Base-by-base conservation (phyloP, 2,888 invertebrate species). In the Anthrax anthrax region DNA sequence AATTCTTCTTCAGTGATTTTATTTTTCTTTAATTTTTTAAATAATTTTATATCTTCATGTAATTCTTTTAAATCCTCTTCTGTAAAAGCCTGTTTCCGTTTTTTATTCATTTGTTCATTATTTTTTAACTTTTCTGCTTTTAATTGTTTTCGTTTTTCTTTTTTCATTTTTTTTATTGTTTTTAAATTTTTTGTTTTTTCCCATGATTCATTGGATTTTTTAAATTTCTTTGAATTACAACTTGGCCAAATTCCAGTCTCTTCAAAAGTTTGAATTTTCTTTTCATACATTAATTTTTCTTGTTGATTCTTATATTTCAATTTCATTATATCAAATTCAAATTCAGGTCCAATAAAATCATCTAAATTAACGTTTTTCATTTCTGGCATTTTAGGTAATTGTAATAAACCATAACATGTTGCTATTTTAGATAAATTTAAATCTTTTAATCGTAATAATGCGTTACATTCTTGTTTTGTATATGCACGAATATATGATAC, bases 361-460 rank as follows among this genome's bases (percentile, higher is more conserved):
- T 69, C 62, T 1, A 65, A 58, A 58, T 82, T 83, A 43, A 67
- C 65, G 37, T 80, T 80, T 61, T 83, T 88, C 3, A 94, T 67
- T 69, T 99, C 98, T 0, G 96, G 94, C 94, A 98, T 97, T 60
- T 82, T 78, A 0, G 97, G 98, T 58, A 97, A 71, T 57, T 84
- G 84, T 1, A 98, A 65, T 1, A 98, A 75, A 0, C 94, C 96
- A 65, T 90, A 98, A 43, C 87, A 82, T 46, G 80, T 81, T 0
- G 90, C 97, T 54, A 96, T 69, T 54, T 78, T 75, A 6, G 82
- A 85, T 52, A 96, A 70, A 55, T 94, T 84, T 18, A 97, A 70
- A 62, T 96, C 90, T 68, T 91, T 92, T 16, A 91, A 69, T 56
- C 84, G 75, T 51, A 98, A 75, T 43, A 97, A 78, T 37, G 96